Conservation (phyloP, 2,113 vertebrate species). For the Actenoides hombroni region DNA sequence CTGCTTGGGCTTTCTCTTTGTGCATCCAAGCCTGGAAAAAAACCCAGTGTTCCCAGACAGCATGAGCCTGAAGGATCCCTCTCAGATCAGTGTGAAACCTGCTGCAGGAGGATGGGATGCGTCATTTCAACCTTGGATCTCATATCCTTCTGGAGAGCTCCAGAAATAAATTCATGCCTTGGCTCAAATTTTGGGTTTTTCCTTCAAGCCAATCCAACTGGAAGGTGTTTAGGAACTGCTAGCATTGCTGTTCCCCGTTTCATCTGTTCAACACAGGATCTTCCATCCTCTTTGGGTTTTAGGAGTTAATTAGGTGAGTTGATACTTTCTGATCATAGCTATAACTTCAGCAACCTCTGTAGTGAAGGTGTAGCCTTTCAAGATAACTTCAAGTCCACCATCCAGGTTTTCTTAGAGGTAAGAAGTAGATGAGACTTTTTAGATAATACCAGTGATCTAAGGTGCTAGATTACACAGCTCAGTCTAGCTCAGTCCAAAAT, state of each 20-base stretch:
- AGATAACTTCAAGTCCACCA: not conserved
- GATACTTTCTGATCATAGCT: not conserved
- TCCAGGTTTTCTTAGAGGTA: not conserved
- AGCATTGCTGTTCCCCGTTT: not conserved
- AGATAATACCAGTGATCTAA: not conserved
- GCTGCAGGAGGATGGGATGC: not conserved
- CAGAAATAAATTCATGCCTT: not conserved
- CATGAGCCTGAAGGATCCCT: not conserved
- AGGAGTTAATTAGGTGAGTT: not conserved
- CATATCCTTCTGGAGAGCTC: not conserved
- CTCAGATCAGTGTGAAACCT: not conserved
- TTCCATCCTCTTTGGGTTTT: not conserved
- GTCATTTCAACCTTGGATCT: not conserved
- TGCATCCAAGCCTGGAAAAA: not conserved
- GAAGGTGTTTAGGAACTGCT: not conserved
- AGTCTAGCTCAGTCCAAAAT: not conserved
- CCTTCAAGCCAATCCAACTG: not conserved
- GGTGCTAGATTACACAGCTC: not conserved
- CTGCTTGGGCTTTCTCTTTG: not conserved
- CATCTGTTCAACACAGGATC: not conserved
- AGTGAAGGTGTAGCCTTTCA: not conserved
- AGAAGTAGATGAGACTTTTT: not conserved
- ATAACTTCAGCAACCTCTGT: not conserved
- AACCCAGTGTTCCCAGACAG: not conserved
- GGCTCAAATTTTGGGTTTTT: not conserved